A percentile compares a stretch with the other conserved stretches of the same genome.
phyloP scores from a whole-genome alignment of 1,140 invertebrate species.

The Pseudobourletiella spinata region DNA sequence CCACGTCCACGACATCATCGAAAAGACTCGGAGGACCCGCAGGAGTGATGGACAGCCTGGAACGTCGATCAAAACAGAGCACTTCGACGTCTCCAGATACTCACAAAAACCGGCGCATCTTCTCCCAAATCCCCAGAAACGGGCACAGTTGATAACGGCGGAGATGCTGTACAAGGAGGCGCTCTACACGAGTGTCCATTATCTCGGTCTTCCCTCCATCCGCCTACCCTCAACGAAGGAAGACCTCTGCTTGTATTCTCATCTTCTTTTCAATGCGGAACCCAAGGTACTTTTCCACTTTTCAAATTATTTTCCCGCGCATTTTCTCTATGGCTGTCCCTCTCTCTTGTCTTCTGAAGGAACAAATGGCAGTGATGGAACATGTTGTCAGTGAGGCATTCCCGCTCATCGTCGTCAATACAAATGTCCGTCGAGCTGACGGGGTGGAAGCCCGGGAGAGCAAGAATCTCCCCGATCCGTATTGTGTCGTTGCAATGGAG shows the following conservation, averaged over 20 bases:
- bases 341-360: conserved; percentile 12
- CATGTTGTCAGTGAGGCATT: conserved; percentile 24
- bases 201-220: conserved; percentile 17
- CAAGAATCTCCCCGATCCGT: conserved; percentile 12
- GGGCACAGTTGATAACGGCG: conserved; percentile 9
- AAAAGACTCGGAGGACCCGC: too few relatives aligned
- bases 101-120: too few relatives aligned
- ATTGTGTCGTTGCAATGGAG: conserved; percentile 30
- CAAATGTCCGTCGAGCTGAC: conserved; percentile 9
- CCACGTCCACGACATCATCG: too few relatives aligned
- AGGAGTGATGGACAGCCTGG: too few relatives aligned
- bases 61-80: too few relatives aligned
- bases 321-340: too few relatives aligned
- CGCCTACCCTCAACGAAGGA: conserved; percentile 22
- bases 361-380: conserved; percentile 19
- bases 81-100: too few relatives aligned
- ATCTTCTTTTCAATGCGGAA: conserved; percentile 18
- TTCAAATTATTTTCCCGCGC: too few relatives aligned
- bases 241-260: conserved; percentile 21
- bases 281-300: conserved; percentile 9
- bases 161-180: conserved; percentile 26
- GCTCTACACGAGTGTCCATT: conserved; percentile 28
- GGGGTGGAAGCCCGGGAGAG: conserved; percentile 2
- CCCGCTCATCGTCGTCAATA: conserved; percentile 29
- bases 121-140: background rate